These are phyloP conservation scores for Aptenodytes forsteri DNA, from an alignment of 2,113 vertebrate species.

Conservation along the genomic window DNA sequence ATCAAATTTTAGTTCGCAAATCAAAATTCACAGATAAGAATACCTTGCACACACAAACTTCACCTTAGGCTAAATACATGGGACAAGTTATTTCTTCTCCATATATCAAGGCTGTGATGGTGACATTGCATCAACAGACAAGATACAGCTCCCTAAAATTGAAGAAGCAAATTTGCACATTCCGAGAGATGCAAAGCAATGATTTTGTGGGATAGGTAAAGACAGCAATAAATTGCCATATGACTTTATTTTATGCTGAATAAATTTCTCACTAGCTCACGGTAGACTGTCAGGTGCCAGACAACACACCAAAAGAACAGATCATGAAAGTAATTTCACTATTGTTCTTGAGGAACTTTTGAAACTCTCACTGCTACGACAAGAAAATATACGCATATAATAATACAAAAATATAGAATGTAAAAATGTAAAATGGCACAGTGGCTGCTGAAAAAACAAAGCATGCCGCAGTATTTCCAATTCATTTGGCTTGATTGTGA, in stretches of 20 bases:
- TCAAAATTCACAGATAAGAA: not conserved
- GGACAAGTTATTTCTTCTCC: not conserved
- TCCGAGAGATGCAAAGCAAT: not conserved
- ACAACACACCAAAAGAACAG: not conserved
- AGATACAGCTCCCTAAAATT: not conserved
- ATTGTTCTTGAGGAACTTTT: not conserved
- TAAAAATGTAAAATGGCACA: rapidly evolving
- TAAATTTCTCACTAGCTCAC: not conserved
- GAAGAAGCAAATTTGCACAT: not conserved
- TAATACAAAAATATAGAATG: not conserved
- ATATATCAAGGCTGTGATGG: not conserved
- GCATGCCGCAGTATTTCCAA: not conserved
- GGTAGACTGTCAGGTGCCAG: not conserved
- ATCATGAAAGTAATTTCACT: not conserved
- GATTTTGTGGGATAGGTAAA: not conserved
- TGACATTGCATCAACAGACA: not conserved
- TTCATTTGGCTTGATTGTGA: not conserved
- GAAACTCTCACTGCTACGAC: not conserved
- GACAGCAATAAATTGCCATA: not conserved
- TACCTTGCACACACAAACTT: not conserved
- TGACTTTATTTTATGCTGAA: not conserved
- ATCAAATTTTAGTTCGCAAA: not conserved
- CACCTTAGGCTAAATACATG: not conserved
- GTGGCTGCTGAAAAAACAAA: not conserved
- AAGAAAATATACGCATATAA: not conserved